phyloP scores from a whole-genome alignment of 2,113 vertebrate species.

The Machaerirhynchus nigripectus region DNA sequence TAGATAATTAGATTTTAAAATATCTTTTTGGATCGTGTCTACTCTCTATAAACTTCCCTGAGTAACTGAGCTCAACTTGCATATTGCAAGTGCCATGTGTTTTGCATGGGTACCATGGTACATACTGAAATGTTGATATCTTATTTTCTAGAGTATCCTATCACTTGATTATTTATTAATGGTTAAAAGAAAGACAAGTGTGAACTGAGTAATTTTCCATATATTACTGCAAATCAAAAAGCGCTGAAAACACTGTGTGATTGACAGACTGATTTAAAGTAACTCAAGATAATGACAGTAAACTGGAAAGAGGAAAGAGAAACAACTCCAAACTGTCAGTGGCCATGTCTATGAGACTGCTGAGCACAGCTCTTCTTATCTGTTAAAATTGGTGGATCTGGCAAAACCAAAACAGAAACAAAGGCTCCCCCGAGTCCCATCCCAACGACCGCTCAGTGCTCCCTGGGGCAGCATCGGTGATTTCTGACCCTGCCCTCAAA shows the following conservation, averaged over 20 bases:
- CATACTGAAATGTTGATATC: not conserved
- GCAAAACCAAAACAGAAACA: not conserved
- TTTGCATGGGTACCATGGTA: not conserved
- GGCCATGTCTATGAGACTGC: not conserved
- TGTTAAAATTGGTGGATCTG: slow-evolving; percentile 56
- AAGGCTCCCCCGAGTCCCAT: not conserved
- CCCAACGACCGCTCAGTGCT: not conserved
- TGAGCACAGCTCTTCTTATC: slow-evolving; percentile 5
- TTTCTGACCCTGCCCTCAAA: not conserved
- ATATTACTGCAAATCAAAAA: not conserved
- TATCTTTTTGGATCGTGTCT: not conserved
- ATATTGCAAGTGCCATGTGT: not conserved
- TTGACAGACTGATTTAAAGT: not conserved
- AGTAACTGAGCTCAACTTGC: not conserved
- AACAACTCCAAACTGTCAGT: not conserved
- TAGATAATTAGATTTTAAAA: not conserved
- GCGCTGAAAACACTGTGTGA: not conserved
- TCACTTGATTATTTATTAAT: not conserved
- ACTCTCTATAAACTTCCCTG: not conserved
- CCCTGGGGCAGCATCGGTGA: not conserved
- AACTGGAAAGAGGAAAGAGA: not conserved
- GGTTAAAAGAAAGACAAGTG: not conserved
- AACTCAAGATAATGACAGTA: not conserved
- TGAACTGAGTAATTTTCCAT: not conserved
- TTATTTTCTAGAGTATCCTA: not conserved